These are phyloP conservation scores for Cerceris rybyensis DNA, from an alignment of 2,888 invertebrate genomes.

Conservation along the genomic window DNA sequence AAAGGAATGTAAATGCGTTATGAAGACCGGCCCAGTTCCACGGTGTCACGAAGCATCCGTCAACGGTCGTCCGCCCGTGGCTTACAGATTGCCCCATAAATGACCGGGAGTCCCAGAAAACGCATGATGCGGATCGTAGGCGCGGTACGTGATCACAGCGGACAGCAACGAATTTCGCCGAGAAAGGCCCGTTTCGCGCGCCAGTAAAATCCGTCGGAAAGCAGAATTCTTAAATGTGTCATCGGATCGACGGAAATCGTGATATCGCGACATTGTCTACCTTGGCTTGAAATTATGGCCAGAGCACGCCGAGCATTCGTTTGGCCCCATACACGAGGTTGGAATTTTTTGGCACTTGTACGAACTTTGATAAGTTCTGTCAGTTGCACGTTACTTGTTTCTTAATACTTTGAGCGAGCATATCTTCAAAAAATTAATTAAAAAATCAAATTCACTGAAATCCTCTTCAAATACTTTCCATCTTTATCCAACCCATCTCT, in stretches of 20 bases:
- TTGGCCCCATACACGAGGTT: too few relatives aligned
- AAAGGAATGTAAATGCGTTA: constrained; percentile 79
- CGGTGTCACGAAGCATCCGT: constrained; percentile 56
- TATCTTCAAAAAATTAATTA: too few relatives aligned
- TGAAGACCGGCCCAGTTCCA: constrained; percentile 74
- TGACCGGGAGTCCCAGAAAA: constrained; percentile 48
- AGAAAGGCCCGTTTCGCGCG: constrained; percentile 19
- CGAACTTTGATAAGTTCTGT: background rate
- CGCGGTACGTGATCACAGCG: constrained; percentile 52
- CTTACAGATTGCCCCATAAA: constrained; percentile 69
- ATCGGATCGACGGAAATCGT: background rate
- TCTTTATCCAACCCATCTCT: too few relatives aligned
- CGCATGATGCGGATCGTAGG: constrained; percentile 41
- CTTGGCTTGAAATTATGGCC: too few relatives aligned
- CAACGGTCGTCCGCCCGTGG: constrained; percentile 47
- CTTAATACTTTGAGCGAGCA: too few relatives aligned
- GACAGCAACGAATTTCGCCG: constrained; percentile 33
- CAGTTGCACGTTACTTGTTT: background rate
- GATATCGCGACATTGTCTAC: background rate
- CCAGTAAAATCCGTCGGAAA: background rate
- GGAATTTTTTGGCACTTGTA: too few relatives aligned
- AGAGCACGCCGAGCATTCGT: too few relatives aligned
- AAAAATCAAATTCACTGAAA: too few relatives aligned
- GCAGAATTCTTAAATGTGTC: constrained; percentile 7
- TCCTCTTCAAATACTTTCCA: too few relatives aligned